Evolutionary conservation across 1,140 invertebrate species (phyloP).

Genomic region (Drosophila repleta): DNA sequence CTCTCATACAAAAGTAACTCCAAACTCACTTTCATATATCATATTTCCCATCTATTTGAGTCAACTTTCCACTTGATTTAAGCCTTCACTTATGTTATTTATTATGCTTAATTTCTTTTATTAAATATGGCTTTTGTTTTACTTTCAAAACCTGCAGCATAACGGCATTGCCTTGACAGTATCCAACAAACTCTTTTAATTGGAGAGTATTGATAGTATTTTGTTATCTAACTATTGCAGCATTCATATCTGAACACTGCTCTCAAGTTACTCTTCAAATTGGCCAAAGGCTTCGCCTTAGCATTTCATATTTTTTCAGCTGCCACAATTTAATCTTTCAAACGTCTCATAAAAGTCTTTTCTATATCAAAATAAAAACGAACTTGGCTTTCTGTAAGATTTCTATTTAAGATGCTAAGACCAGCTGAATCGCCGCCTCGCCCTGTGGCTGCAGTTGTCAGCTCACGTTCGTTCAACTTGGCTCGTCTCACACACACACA

Average conservation of each 20-base stretch:
- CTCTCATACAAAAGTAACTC: too few relatives aligned
- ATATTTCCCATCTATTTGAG: too few relatives aligned
- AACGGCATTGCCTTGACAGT: background rate
- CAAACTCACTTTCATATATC: too few relatives aligned
- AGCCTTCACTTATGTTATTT: background rate
- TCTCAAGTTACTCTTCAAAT: background rate
- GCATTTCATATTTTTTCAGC: background rate
- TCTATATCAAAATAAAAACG: conserved; percentile 1
- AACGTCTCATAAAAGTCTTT: conserved; percentile 1
- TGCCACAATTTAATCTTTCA: background rate
- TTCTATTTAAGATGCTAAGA: conserved; percentile 50
- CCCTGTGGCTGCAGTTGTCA: background rate
- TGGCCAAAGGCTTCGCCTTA: background rate
- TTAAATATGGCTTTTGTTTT: background rate
- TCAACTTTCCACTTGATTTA: too few relatives aligned
- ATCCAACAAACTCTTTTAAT: background rate
- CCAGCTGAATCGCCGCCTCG: background rate
- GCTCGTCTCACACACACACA: conserved; percentile 14
- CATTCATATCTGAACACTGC: background rate
- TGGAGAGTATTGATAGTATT: background rate
- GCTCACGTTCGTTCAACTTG: conserved; percentile 15
- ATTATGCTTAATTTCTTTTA: conserved; percentile 1
- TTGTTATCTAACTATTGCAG: background rate
- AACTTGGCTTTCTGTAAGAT: conserved; percentile 21
- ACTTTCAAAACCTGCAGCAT: background rate